Evolutionary conservation across 1,140 invertebrate species (phyloP).

Genomic region (Antheraea pernyi): DNA sequence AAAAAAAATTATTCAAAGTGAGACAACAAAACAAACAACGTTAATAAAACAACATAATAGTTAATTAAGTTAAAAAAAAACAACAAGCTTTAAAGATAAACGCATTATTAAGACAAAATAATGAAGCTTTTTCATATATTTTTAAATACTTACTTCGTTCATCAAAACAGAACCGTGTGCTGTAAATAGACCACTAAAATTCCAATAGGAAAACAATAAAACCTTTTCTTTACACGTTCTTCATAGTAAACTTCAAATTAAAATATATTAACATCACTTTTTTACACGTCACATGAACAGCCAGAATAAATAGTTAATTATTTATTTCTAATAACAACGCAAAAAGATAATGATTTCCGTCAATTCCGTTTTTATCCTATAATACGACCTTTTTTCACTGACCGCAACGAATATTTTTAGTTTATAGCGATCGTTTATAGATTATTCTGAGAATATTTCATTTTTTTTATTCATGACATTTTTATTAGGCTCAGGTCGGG

Average conservation of each 20-base stretch:
- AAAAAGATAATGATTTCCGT: conserved; percentile 5
- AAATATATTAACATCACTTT: background rate
- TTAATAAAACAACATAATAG: no score
- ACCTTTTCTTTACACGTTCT: background rate
- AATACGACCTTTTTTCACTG: background rate
- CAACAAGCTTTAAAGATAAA: no score
- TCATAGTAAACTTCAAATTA: background rate
- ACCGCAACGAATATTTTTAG: background rate
- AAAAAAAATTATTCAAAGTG: no score
- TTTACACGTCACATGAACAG: conserved; percentile 9
- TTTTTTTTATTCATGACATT: conserved; percentile 44
- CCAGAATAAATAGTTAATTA: conserved; percentile 6
- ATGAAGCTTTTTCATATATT: no score
- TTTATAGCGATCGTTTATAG: background rate
- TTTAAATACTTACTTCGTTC: no score
- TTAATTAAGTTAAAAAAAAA: no score
- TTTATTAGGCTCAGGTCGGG: conserved; percentile 16
- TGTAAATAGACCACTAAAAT: no score
- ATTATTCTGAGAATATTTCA: conserved; percentile 10
- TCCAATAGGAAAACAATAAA: no score
- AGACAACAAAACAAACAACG: no score
- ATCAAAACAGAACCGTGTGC: no score
- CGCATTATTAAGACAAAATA: no score
- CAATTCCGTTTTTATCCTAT: background rate
- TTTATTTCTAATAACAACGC: conserved; percentile 14